A percentile compares a stretch with the other conserved stretches of the same genome.
Evolutionary conservation across 2,888 invertebrate genomes (phyloP).

Genomic region (Leucoma salicis): DNA sequence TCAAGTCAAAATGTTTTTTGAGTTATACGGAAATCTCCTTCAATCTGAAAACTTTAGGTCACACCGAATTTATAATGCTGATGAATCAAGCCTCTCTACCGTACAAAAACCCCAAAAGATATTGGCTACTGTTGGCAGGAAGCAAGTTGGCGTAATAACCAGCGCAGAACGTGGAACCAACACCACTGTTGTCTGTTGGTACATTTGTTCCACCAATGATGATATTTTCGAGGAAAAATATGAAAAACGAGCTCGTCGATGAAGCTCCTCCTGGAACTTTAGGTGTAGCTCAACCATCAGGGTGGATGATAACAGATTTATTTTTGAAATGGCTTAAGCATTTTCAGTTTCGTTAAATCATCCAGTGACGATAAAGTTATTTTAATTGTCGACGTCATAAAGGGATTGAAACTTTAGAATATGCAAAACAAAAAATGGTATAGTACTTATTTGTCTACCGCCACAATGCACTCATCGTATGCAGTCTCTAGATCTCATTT

Average conservation of each 20-base stretch:
- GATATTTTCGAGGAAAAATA: constrained; percentile 11
- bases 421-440: neutral
- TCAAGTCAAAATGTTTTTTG: neutral
- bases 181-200: constrained; percentile 6
- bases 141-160: constrained; percentile 1
- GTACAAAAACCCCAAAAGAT: constrained; percentile 3
- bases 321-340: neutral
- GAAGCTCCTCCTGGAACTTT: neutral
- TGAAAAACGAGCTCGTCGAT: neutral
- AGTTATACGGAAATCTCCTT: neutral
- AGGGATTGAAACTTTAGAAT: too few relatives aligned
- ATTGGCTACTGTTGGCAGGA: neutral
- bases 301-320: neutral
- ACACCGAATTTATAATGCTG: neutral
- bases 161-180: constrained; percentile 2
- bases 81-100: constrained; percentile 1
- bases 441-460: neutral
- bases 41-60: neutral
- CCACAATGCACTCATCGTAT: constrained; percentile 27
- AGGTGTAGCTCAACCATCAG: neutral
- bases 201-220: constrained; percentile 7
- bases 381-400: neutral
- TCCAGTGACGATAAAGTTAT: neutral
- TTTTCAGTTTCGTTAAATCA: neutral
- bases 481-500: constrained; percentile 5